Percentiles rank a stretch among this genome's conserved stretches.
Evolutionary conservation across 64 coral and sea anemone genomes (phyloP).

Genomic region (Montipora capricornis): DNA sequence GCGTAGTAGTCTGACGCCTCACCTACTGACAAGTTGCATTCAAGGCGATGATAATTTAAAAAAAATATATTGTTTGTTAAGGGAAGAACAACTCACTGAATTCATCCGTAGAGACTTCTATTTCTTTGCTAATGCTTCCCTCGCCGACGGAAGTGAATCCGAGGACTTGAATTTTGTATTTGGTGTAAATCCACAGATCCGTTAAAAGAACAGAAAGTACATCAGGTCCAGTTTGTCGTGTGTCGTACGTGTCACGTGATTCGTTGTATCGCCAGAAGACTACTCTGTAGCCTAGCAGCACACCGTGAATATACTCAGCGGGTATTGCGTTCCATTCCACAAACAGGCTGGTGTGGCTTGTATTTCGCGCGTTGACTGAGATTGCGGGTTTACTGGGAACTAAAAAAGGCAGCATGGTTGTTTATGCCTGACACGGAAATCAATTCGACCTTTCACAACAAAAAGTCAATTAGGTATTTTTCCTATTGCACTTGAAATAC

Average conservation of each 20-base stretch:
- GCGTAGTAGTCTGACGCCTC: too few species aligned
- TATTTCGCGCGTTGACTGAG: slow-evolving; percentile 45
- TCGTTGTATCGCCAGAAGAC: slow-evolving; percentile 58
- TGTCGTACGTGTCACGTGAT: slow-evolving; percentile 65
- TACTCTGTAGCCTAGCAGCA: slow-evolving; percentile 72
- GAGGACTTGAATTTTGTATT: slow-evolving; percentile 77
- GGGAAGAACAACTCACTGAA: slow-evolving; percentile 65
- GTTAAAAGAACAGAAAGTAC: slow-evolving; percentile 7
- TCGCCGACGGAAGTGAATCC: slow-evolving; percentile 79
- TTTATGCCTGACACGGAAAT: too few species aligned
- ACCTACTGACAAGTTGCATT: too few species aligned
- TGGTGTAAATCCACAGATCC: slow-evolving; percentile 88
- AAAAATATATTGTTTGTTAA: background rate
- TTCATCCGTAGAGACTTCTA: slow-evolving; percentile 80
- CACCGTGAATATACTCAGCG: slow-evolving; percentile 56
- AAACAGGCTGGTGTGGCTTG: slow-evolving; percentile 77
- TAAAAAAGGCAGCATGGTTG: background rate
- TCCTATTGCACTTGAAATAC: too few species aligned
- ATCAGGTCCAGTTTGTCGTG: background rate
- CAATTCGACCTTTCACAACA: too few species aligned
- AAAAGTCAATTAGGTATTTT: too few species aligned
- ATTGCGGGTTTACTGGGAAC: slow-evolving; percentile 79
- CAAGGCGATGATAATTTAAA: too few species aligned
- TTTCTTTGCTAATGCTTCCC: slow-evolving; percentile 65
- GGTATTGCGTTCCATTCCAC: slow-evolving; percentile 79